A percentile compares a stretch with the other conserved stretches of the same genome.
phyloP scores from a whole-genome alignment of 2,113 vertebrate species.

The Oryzias curvinotus region DNA sequence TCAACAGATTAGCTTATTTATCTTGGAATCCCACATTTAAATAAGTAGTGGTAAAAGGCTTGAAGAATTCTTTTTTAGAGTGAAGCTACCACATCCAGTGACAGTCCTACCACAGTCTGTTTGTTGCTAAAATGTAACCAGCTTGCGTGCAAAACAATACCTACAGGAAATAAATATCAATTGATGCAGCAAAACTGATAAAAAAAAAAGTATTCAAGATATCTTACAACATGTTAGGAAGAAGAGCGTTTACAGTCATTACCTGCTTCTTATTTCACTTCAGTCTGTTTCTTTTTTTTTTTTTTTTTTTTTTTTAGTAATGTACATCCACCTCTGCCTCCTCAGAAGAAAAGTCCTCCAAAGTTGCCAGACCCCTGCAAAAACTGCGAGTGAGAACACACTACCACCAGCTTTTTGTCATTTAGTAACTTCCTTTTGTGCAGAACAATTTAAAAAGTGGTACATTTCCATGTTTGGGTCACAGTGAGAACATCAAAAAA shows the following conservation, averaged over 20 bases:
- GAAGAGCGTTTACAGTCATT: too few species aligned
- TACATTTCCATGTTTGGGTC: slow-evolving; percentile 6
- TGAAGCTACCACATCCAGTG: too few species aligned
- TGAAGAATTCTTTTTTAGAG: too few species aligned
- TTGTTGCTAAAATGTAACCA: too few species aligned
- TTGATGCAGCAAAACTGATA: too few species aligned
- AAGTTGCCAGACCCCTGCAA: slow-evolving; percentile 19
- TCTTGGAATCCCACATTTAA: too few species aligned
- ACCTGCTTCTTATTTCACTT: too few species aligned
- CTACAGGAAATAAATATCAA: too few species aligned
- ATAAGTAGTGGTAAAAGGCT: too few species aligned
- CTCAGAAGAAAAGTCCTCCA: neutral
- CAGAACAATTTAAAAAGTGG: neutral
- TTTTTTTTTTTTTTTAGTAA: slow-evolving; percentile 18
- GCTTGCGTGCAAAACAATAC: too few species aligned
- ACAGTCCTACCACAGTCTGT: neutral
- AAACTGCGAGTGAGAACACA: slow-evolving; percentile 53
- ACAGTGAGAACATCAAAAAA: slow-evolving; percentile 41
- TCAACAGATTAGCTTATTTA: too few species aligned
- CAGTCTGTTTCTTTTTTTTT: neutral
- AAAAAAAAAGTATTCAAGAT: too few species aligned
- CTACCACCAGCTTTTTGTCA: neutral
- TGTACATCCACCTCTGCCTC: neutral
- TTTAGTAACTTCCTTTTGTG: neutral
- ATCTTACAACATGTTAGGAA: neutral